Conservation (phyloP, 2,113 vertebrate species). For the Pelmatolapia mariae region DNA sequence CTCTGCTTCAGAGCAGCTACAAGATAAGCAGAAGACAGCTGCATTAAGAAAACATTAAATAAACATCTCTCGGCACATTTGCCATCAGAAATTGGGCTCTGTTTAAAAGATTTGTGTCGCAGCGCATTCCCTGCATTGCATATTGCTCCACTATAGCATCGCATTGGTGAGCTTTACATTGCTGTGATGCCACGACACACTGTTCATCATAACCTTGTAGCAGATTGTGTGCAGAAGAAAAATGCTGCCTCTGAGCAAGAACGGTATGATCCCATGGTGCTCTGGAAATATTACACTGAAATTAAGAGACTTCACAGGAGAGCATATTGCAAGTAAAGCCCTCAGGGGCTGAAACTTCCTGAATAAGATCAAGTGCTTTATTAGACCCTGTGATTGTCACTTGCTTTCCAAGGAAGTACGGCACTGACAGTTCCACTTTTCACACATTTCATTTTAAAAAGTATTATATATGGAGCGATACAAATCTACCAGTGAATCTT, state of each 20-base stretch:
- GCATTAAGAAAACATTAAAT: background rate
- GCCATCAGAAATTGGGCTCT: background rate
- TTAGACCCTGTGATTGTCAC: conserved; percentile 10
- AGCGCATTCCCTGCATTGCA: background rate
- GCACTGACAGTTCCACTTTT: background rate
- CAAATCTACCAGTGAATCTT: background rate
- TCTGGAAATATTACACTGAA: conserved; percentile 23
- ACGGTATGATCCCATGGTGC: conserved; percentile 20
- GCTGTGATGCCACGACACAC: background rate
- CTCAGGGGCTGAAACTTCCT: conserved; percentile 19
- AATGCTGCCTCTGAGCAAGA: conserved; percentile 17
- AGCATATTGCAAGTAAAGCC: conserved; percentile 41
- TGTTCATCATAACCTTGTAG: background rate
- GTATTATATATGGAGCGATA: background rate
- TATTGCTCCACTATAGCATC: background rate
- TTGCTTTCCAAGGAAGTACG: conserved; percentile 7
- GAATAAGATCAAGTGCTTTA: conserved; percentile 26
- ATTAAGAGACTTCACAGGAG: conserved; percentile 39
- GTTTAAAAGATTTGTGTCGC: background rate
- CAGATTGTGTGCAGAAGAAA: conserved; percentile 30
- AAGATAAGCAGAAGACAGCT: background rate
- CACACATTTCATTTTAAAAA: background rate
- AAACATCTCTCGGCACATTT: background rate
- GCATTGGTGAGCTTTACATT: background rate
- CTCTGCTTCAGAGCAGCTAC: background rate